phyloP scores from a whole-genome alignment of 1,140 invertebrate species.

The fruit fly (Drosophila melanogaster) region Release_6_plus_ISO1_MT NT_033777.3:18748501-18749000 shows the following conservation, averaged over 20 bases:
- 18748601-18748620: not conserved
- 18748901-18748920: constrained; percentile 78
- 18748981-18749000: constrained; percentile 70
- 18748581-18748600: not conserved
- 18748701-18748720: constrained; percentile 80
- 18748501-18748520: constrained; percentile 22
- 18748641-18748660: not conserved
- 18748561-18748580: not conserved
- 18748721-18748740: constrained; percentile 68
- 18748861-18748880: constrained; percentile 78
- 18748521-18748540: constrained; percentile 24
- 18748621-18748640: not conserved
- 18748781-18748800: constrained; percentile 71
- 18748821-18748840: constrained; percentile 79
- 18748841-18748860: constrained; percentile 74
- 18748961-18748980: constrained; percentile 83
- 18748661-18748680: constrained; percentile 64
- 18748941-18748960: constrained; percentile 86
- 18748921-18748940: constrained; percentile 84
- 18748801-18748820: constrained; percentile 79
- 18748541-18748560: not conserved
- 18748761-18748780: constrained; percentile 81
- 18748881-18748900: constrained; percentile 81
- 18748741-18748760: constrained; percentile 73
- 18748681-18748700: constrained; percentile 80